phyloP scores from a whole-genome alignment of 2,888 invertebrate genomes.

The Cephus runcator region DNA sequence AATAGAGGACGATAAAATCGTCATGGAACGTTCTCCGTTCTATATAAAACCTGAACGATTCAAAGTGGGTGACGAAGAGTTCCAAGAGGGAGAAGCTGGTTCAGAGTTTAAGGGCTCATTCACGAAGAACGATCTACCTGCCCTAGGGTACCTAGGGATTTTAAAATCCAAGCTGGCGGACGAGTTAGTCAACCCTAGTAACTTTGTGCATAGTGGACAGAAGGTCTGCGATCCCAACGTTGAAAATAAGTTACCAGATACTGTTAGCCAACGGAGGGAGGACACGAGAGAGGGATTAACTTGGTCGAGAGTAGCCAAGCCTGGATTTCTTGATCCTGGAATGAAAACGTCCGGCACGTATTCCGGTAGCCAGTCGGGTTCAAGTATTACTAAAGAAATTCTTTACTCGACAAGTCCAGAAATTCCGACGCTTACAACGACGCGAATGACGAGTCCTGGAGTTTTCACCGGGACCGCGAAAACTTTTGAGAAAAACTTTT shows the following conservation, averaged over 20 bases:
- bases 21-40: constrained; percentile 4
- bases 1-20: not conserved
- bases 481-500: not conserved
- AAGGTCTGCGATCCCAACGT: not conserved
- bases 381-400: not conserved
- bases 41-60: not conserved
- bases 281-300: not conserved
- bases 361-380: not conserved
- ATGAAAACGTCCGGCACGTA: not conserved
- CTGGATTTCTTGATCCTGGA: not conserved
- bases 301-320: not conserved
- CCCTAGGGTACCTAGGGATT: not conserved
- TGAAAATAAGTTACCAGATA: not conserved
- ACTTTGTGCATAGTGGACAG: not conserved
- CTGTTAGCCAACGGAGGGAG: not conserved
- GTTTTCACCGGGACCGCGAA: not conserved
- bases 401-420: not conserved
- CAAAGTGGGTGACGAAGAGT: not conserved
- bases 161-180: not conserved
- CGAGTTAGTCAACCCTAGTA: not conserved
- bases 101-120: not conserved
- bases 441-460: not conserved
- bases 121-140: not conserved
- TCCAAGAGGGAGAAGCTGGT: not conserved
- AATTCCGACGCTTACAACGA: not conserved